Percentiles rank a stretch among this genome's conserved stretches.
Conservation (phyloP, 2,797 vertebrate species). For the Naso thynnoides region DNA sequence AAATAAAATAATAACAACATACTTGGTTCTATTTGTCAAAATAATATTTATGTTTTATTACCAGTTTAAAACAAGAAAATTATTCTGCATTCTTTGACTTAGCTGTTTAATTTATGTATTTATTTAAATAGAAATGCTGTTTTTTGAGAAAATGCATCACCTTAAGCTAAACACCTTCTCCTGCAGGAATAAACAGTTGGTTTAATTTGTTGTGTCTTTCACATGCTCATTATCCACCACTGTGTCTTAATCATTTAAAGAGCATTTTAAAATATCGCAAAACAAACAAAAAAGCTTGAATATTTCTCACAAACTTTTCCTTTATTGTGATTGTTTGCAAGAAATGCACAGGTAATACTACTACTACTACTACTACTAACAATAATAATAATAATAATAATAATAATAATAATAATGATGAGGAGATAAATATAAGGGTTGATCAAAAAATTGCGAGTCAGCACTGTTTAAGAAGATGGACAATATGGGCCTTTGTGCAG, state of each 20-base stretch:
- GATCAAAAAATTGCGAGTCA: too few species aligned
- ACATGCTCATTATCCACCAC: conserved; percentile 20
- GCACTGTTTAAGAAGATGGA: too few species aligned
- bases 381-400: too few species aligned
- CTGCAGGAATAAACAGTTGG: conserved; percentile 11
- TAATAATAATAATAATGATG: too few species aligned
- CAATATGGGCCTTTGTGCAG: too few species aligned
- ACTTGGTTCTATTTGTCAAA: neutral
- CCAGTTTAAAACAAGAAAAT: neutral
- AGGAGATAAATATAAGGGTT: too few species aligned
- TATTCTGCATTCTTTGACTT: neutral
- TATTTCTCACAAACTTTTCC: too few species aligned
- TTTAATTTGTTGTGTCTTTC: conserved; percentile 3
- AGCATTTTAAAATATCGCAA: neutral
- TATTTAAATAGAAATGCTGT: neutral
- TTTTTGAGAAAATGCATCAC: conserved; percentile 11
- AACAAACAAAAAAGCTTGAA: neutral
- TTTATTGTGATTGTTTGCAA: too few species aligned
- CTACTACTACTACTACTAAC: too few species aligned
- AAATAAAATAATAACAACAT: neutral
- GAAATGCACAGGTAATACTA: too few species aligned
- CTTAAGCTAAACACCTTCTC: conserved; percentile 1
- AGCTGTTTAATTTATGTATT: neutral
- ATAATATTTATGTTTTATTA: conserved; percentile 19
- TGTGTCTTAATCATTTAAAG: neutral